Conservation (phyloP, 1,140 invertebrate species). For the Habropoda laboriosa region DNA sequence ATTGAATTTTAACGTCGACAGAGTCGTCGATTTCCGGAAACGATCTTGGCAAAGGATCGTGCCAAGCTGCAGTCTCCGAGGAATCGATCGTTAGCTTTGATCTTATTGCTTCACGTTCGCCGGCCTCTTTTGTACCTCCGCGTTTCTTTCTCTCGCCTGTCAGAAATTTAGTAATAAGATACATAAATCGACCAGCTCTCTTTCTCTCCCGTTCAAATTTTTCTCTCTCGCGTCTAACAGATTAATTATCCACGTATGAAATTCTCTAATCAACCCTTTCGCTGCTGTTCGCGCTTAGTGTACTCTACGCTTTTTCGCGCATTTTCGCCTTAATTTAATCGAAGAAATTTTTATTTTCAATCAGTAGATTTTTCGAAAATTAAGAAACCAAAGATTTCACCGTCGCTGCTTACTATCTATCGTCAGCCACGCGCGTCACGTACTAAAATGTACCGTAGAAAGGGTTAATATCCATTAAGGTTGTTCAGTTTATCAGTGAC, state of each 20-base stretch:
- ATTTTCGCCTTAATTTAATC: no score
- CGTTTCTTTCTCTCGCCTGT: slow-evolving; percentile 9
- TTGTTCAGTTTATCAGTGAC: not conserved
- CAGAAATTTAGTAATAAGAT: slow-evolving; percentile 21
- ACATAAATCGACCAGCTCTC: not conserved
- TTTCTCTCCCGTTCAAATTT: no score
- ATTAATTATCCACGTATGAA: not conserved
- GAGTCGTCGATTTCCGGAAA: slow-evolving; percentile 61
- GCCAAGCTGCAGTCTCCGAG: slow-evolving; percentile 65
- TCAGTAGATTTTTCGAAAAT: no score
- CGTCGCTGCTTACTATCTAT: no score
- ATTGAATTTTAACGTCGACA: slow-evolving; percentile 50
- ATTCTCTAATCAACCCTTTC: no score
- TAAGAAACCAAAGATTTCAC: no score
- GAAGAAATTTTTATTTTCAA: no score
- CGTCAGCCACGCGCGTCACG: no score
- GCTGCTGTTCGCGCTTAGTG: no score
- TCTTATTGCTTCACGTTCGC: slow-evolving; percentile 39
- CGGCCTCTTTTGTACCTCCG: slow-evolving; percentile 8
- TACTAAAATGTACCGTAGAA: no score
- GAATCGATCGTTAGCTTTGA: slow-evolving; percentile 62
- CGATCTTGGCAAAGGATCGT: slow-evolving; percentile 59
- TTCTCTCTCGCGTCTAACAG: not conserved
- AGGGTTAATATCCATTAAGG: not conserved
- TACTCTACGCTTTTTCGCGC: no score